phyloP scores from a whole-genome alignment of 2,888 invertebrate genomes.

The Apodemia hepburni region DNA sequence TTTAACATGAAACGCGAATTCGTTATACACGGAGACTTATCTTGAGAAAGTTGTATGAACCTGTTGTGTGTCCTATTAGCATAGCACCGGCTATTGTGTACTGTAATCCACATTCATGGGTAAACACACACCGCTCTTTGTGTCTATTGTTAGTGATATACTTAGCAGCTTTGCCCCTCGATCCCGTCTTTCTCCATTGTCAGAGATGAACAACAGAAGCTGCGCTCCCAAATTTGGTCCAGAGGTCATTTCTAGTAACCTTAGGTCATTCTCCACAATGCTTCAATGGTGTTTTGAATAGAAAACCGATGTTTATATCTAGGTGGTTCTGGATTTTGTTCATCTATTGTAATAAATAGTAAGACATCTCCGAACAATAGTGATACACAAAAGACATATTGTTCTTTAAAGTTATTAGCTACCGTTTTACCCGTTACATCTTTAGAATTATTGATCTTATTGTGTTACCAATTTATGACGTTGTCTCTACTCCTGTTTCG shows the following conservation, averaged over 20 bases:
- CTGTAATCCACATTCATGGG: conserved; percentile 73
- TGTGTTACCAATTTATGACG: conserved; percentile 67
- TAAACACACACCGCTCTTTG: conserved; percentile 76
- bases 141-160: conserved; percentile 68
- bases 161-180: conserved; percentile 76
- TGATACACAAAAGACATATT: conserved; percentile 51
- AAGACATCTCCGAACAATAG: conserved; percentile 56
- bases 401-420: conserved; percentile 69
- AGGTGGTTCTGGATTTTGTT: conserved; percentile 37
- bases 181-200: conserved; percentile 63
- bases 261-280: conserved; percentile 66
- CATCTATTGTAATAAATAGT: conserved; percentile 33
- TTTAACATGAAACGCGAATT: conserved; percentile 77
- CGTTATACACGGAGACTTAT: conserved; percentile 76
- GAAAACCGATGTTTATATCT: conserved; percentile 44
- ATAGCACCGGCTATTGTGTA: conserved; percentile 66
- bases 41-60: conserved; percentile 71
- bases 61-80: conserved; percentile 71
- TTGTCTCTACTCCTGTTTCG: conserved; percentile 53
- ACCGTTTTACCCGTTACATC: conserved; percentile 70
- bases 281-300: conserved; percentile 59
- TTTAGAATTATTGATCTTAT: conserved; percentile 69
- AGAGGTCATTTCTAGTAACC: conserved; percentile 64
- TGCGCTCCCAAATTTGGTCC: conserved; percentile 53
- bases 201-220: conserved; percentile 44